Conservation (phyloP, 2,888 invertebrate genomes). For the Aporophyla lueneburgensis region DNA sequence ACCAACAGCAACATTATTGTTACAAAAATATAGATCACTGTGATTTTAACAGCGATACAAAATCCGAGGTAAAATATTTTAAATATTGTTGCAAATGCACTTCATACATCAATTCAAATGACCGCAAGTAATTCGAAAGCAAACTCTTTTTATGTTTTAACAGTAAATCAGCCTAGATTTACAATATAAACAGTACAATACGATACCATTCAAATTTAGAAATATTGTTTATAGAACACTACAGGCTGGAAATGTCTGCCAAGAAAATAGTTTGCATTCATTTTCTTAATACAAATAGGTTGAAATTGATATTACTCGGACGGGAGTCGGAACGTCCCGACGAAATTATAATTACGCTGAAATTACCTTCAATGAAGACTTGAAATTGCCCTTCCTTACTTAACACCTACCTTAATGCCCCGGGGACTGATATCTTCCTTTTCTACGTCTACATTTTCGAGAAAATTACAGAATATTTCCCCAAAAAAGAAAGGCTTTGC, state of each 20-base stretch:
- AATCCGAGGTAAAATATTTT: not conserved
- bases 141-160: not conserved
- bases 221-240: not conserved
- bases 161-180: not conserved
- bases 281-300: conserved; percentile 16
- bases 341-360: conserved; percentile 33
- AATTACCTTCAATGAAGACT: conserved; percentile 45
- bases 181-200: no score
- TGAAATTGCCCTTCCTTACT: conserved; percentile 24
- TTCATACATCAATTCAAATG: not conserved
- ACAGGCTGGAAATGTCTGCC: no score
- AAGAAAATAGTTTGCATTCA: conserved; percentile 26
- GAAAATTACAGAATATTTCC: not conserved
- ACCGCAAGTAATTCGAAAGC: not conserved
- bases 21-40: not conserved
- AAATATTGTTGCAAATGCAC: not conserved
- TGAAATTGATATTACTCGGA: conserved; percentile 13
- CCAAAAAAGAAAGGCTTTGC: not conserved
- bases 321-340: not conserved
- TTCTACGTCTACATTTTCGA: not conserved
- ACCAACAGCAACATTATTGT: not conserved
- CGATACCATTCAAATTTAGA: not conserved
- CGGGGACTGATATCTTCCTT: conserved; percentile 1
- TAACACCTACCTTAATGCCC: conserved; percentile 14
- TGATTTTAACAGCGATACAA: not conserved